Evolutionary conservation across 2,888 invertebrate genomes (phyloP).

Genomic region (Limnephilus auricula): DNA sequence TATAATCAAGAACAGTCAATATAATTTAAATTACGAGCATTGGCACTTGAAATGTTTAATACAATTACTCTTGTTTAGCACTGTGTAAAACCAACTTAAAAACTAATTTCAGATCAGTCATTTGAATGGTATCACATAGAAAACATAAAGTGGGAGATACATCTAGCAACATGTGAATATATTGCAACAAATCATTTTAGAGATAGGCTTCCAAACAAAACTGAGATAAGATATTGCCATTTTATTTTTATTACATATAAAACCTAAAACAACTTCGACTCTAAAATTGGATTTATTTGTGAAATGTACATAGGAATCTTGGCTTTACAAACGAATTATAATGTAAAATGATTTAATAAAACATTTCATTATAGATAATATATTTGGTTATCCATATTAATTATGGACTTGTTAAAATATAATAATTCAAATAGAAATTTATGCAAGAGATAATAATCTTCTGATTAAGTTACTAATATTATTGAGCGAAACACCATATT

Average conservation of each 20-base stretch:
- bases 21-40: slow-evolving; percentile 78
- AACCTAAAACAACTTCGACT: background rate
- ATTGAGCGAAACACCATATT: slow-evolving; percentile 78
- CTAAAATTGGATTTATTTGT: slow-evolving; percentile 29
- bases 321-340: slow-evolving; percentile 28
- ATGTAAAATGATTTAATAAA: slow-evolving; percentile 52
- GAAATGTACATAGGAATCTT: slow-evolving; percentile 39
- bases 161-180: slow-evolving; percentile 64
- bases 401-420: slow-evolving; percentile 68
- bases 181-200: slow-evolving; percentile 24
- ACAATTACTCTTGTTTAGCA: slow-evolving; percentile 76
- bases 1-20: slow-evolving; percentile 76
- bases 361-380: slow-evolving; percentile 52
- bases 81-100: slow-evolving; percentile 80
- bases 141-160: slow-evolving; percentile 76
- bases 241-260: background rate
- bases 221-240: slow-evolving; percentile 50
- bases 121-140: slow-evolving; percentile 81
- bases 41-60: slow-evolving; percentile 79
- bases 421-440: slow-evolving; percentile 74
- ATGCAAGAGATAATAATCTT: slow-evolving; percentile 80
- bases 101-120: slow-evolving; percentile 81
- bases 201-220: slow-evolving; percentile 40
- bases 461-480: slow-evolving; percentile 78
- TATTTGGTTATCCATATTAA: slow-evolving; percentile 53